Base-by-base conservation (phyloP, 2,797 vertebrate genomes). In the Lithobates sylvaticus region DNA sequence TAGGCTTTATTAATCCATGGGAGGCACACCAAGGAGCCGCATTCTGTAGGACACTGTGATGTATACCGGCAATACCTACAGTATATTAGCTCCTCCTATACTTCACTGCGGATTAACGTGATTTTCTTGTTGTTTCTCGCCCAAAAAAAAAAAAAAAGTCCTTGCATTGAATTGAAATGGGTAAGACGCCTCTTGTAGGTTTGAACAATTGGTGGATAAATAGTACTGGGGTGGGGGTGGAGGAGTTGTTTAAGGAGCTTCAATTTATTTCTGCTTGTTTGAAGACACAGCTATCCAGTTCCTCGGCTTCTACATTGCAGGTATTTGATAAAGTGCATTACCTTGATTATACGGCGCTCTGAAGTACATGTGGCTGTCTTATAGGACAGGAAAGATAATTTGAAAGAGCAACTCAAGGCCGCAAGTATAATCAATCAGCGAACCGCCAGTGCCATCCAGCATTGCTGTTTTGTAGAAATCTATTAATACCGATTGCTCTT, bases 291-390 rank as follows among this genome's bases (percentile, higher is more conserved):
- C 12, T 32, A 70, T 70, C 32, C 68, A 36, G 12, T 34, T 70
- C 18, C 27, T 32, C 29, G 68, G 32, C 5, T 34, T 16, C 29
- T 32, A 70, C 32, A 70, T 70, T 70, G 18, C 68, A 34, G 68
- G n/a, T 34, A 70, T 70, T 70, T 70, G 5, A 34, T 70, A 70
- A 70, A 70, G 68, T 34, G 10, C 68, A 23, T 16, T 70, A 70
- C 29, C 68, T 21, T 70, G 68, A 70, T 70, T 70, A 36, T 70
- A 70, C 67, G 15, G 10, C 67, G 68, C 12, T 15, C 68, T 70
- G 68, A 15, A 21, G 13, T 16, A 18, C 50, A 16, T 18, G 50
- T 18, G 4, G 15, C 16, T 54, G 5, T 18, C 4, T 16, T 54
- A 54, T 6, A 18, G 50, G 50, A 54, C 50, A 18, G 50, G 50